Evolutionary conservation across 2,113 vertebrate species (phyloP).

Genomic region (Rissa tridactyla): DNA sequence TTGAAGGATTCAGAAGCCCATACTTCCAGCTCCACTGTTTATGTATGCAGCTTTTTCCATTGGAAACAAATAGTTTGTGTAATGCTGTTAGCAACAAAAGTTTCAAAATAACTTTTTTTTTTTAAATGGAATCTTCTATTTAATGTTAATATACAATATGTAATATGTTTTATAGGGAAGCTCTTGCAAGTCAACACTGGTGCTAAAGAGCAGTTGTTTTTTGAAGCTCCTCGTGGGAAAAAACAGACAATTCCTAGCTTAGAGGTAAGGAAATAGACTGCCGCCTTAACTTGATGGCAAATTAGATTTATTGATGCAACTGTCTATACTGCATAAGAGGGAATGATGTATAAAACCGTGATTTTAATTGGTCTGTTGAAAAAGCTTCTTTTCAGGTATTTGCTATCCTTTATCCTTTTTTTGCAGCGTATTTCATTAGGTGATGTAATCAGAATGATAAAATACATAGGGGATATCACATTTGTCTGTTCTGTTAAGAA

Average conservation of each 20-base stretch:
- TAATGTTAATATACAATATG: neutral
- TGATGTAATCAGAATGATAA: neutral
- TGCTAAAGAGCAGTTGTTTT: slow-evolving; percentile 97
- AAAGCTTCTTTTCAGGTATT: neutral
- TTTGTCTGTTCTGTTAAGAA: neutral
- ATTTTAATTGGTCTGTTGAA: neutral
- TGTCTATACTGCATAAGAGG: neutral
- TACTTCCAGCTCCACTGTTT: neutral
- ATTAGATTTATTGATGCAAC: neutral
- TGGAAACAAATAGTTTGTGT: neutral
- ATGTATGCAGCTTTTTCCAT: neutral
- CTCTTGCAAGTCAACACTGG: slow-evolving; percentile 96
- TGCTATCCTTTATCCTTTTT: neutral
- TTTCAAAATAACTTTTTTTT: neutral
- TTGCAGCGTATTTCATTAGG: neutral
- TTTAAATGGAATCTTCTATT: neutral
- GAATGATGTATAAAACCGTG: neutral
- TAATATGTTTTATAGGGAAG: slow-evolving; percentile 81
- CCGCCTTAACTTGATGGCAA: neutral
- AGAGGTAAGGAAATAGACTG: slow-evolving; percentile 79
- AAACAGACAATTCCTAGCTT: slow-evolving; percentile 87
- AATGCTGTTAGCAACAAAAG: neutral
- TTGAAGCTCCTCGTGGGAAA: slow-evolving; percentile 96
- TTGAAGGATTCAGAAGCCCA: neutral
- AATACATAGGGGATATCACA: neutral